A percentile compares a stretch with the other conserved stretches of the same genome.
Conservation (phyloP, 2,888 invertebrate genomes). For the Drosophila bunnanda region DNA sequence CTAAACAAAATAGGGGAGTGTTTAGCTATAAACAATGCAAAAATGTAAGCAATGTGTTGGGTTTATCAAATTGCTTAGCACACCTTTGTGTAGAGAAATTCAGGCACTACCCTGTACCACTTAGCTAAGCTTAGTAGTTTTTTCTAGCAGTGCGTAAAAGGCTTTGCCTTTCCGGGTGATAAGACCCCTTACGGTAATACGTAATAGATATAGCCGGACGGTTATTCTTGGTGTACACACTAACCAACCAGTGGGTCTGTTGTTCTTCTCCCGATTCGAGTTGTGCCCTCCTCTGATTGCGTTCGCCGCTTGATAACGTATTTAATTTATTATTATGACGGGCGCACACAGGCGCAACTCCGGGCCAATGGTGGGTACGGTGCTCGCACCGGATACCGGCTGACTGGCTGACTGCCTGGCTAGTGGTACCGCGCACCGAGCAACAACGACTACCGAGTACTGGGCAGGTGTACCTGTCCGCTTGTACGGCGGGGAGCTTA, state of each 20-base stretch:
- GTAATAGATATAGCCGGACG: not conserved
- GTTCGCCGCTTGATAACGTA: slow-evolving; percentile 45
- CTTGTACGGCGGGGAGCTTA: slow-evolving; percentile 27
- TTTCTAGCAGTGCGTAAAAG: not conserved
- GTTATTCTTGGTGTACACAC: slow-evolving; percentile 5
- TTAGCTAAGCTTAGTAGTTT: too few relatives aligned
- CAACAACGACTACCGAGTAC: not conserved
- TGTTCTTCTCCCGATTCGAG: not conserved
- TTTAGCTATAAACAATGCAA: not conserved
- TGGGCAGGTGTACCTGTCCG: slow-evolving; percentile 33
- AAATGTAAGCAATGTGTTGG: not conserved
- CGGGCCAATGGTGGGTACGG: slow-evolving; percentile 11
- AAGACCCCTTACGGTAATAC: slow-evolving; percentile 5
- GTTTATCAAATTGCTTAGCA: not conserved
- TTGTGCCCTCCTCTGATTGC: slow-evolving; percentile 21
- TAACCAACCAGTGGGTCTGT: slow-evolving; percentile 12
- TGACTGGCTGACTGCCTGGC: slow-evolving; percentile 3
- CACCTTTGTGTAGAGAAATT: not conserved
- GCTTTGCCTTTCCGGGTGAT: slow-evolving; percentile 1
- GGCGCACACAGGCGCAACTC: slow-evolving; percentile 17
- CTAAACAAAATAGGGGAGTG: not conserved
- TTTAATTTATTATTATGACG: slow-evolving; percentile 55
- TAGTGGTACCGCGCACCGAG: slow-evolving; percentile 10
- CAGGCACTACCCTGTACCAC: too few relatives aligned
- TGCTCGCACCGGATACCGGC: slow-evolving; percentile 17